These are phyloP conservation scores for Agrochola macilenta DNA, from an alignment of 2,888 invertebrate genomes.

Conservation along the genomic window DNA sequence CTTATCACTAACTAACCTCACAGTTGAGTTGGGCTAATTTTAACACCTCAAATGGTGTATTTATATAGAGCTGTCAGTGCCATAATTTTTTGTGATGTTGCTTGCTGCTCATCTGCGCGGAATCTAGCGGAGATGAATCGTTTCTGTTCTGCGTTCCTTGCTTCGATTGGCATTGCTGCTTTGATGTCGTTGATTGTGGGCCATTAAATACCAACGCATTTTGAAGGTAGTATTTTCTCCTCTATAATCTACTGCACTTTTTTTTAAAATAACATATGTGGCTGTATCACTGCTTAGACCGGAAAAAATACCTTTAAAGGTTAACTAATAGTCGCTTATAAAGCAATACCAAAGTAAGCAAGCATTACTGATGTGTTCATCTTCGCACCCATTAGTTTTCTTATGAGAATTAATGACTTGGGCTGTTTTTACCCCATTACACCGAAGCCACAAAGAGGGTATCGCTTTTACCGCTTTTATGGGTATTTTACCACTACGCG, in stretches of 20 bases:
- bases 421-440: conserved; percentile 57
- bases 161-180: neutral
- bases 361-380: conserved; percentile 28
- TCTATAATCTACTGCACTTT: neutral
- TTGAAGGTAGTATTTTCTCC: neutral
- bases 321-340: conserved; percentile 9
- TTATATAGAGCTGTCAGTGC: neutral
- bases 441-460: conserved; percentile 46
- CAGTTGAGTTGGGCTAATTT: conserved; percentile 49
- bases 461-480: conserved; percentile 43
- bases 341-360: conserved; percentile 22
- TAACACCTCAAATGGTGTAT: neutral
- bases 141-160: no score
- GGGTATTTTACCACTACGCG: conserved; percentile 34
- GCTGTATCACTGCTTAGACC: neutral
- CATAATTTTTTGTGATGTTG: neutral
- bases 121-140: neutral
- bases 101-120: neutral
- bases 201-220: neutral
- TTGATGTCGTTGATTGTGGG: neutral
- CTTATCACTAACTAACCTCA: conserved; percentile 71
- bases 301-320: neutral
- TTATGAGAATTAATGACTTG: conserved; percentile 60
- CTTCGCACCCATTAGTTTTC: conserved; percentile 53
- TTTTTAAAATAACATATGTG: neutral